Percentiles rank a stretch among this genome's conserved stretches.
These are phyloP conservation scores for Drosophila eugracilis DNA, from an alignment of 1,140 invertebrate species.

Conservation along the genomic window DNA sequence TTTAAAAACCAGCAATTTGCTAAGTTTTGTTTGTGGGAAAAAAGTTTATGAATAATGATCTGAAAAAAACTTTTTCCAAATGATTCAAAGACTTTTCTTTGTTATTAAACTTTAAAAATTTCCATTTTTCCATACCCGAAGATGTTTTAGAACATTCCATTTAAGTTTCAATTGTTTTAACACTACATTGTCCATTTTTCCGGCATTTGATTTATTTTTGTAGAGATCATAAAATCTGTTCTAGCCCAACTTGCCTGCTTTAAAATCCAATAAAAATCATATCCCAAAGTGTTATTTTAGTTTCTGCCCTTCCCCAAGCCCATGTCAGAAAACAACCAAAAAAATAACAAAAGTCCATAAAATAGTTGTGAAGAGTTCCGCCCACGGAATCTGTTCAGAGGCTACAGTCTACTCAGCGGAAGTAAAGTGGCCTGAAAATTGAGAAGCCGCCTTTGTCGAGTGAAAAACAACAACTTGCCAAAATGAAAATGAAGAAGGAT, in stretches of 20 bases:
- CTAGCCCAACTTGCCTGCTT: constrained; percentile 31
- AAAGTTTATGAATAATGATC: too few relatives aligned
- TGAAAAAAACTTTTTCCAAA: too few relatives aligned
- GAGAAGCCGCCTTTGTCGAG: constrained; percentile 33
- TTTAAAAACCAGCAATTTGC: too few relatives aligned
- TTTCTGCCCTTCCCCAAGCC: constrained; percentile 12
- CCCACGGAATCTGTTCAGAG: constrained; percentile 18
- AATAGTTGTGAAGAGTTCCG: constrained; percentile 65
- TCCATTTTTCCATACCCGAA: neutral
- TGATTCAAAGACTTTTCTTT: too few relatives aligned
- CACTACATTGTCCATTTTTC: constrained; percentile 21
- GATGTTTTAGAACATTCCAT: neutral
- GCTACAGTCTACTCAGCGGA: constrained; percentile 25
- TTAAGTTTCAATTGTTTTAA: constrained; percentile 5
- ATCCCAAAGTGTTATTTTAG: constrained; percentile 74
- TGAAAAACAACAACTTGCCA: constrained; percentile 61
- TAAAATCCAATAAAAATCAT: constrained; percentile 64
- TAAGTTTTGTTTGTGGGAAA: neutral
- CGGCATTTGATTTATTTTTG: constrained; percentile 52
- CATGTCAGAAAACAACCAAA: constrained; percentile 8
- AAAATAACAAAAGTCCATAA: constrained; percentile 57
- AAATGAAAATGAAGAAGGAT: constrained; percentile 63
- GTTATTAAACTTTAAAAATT: too few relatives aligned
- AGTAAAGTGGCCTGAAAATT: constrained; percentile 61
- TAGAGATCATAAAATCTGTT: constrained; percentile 45